Percentiles rank a stretch among this genome's conserved stretches.
Evolutionary conservation across 2,888 invertebrate species (phyloP).

Genomic region (Sacculina carcini): DNA sequence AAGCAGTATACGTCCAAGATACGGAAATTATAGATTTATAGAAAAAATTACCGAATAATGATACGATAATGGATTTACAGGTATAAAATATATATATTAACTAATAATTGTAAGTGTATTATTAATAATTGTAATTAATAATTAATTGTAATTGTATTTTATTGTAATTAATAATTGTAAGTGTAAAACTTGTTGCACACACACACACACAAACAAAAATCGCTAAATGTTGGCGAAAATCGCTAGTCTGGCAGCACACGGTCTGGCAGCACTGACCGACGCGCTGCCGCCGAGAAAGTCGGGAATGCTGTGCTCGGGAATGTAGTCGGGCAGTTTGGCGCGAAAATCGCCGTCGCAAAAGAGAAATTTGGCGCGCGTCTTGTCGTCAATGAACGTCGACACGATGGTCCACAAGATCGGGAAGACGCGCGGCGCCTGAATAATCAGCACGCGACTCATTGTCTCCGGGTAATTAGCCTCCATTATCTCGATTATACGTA

Average conservation of each 20-base stretch:
- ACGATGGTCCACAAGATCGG: constrained; percentile 87
- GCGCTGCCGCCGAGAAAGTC: constrained; percentile 77
- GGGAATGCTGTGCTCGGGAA: constrained; percentile 57
- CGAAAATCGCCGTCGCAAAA: constrained; percentile 74
- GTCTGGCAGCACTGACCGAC: constrained; percentile 32
- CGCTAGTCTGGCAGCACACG: too few relatives aligned
- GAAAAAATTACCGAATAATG: background rate
- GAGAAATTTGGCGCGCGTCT: constrained; percentile 41
- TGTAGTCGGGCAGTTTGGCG: constrained; percentile 54
- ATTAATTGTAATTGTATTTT: too few relatives aligned
- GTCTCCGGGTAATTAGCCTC: constrained; percentile 89
- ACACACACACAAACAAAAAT: too few relatives aligned
- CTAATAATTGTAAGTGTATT: background rate
- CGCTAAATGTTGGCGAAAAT: too few relatives aligned
- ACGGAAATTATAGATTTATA: too few relatives aligned
- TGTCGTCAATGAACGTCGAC: constrained; percentile 48
- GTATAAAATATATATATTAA: background rate
- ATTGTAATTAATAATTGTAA: too few relatives aligned
- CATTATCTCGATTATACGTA: constrained; percentile 49
- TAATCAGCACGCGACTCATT: constrained; percentile 55
- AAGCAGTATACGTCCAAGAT: too few relatives aligned
- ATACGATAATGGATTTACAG: background rate
- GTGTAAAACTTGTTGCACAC: too few relatives aligned
- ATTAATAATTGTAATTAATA: too few relatives aligned
- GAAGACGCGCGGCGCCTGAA: constrained; percentile 73